Evolutionary conservation across 1,140 invertebrate species (phyloP), one percentile per base, ranked within the genome.

Genomic region (Anastatus disparis): DNA sequence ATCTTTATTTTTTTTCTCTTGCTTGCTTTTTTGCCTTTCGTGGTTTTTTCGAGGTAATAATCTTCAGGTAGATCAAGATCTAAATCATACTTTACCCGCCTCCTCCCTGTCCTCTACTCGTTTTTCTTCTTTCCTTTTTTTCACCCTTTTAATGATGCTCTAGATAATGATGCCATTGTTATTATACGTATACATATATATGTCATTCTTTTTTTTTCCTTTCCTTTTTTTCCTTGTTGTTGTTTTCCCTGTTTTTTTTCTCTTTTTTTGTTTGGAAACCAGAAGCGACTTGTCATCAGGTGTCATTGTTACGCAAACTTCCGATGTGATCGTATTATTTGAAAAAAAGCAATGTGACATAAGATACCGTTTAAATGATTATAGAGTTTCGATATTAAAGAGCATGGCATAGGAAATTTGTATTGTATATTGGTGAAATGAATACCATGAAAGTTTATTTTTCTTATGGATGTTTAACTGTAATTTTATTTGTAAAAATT

Each of bases 81-180:
- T 65, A 71, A 71, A 71, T 71, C 63, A 71, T 71, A 71, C 55
- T 71, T 50, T 48, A 27, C 42, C 53, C 61, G 40, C 61, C 61
- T 53, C 53, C 55, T 71, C n/a, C 44, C 48, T 27, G 38, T 26
- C 55, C 50, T 15, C 26, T 56, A 17, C n/a, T n/a, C n/a, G n/a
- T n/a, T n/a, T n/a, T n/a, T n/a, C n/a, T n/a, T n/a, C n/a, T n/a
- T n/a, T n/a, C n/a, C n/a, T n/a, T n/a, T 52, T n/a, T 13, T 50
- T 48, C 22, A 20, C 1, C 38, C 27, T 53, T 24, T 38, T 76
- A 75, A 78, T 74, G 73, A 62, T 50, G 55, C 55, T 48, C 42
- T 46, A 53, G 65, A 69, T 72, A 71, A 77, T 73, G 55, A 74
- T 44, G 44, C 42, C 48, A 63, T n/a, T 71, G 7, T 70, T 71